Percentiles rank a stretch among this genome's conserved stretches.
phyloP scores from a whole-genome alignment of 2,888 invertebrate species.

The Plagiodera versicolora region DNA sequence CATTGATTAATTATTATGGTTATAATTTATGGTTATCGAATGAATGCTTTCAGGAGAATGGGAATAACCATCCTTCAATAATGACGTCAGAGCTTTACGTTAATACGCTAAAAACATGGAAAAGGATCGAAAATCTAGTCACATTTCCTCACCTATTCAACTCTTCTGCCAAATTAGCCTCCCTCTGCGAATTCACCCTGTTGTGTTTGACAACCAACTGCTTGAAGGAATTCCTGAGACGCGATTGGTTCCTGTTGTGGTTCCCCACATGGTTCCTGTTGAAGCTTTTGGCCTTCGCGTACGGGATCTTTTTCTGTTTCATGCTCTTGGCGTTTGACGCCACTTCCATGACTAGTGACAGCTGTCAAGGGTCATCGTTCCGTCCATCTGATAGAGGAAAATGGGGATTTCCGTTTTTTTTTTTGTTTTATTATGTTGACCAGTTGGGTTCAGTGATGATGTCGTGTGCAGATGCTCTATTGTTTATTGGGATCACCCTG shows the following conservation, averaged over 20 bases:
- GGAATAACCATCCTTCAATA: too few species aligned
- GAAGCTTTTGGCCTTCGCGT: neutral
- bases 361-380: too few species aligned
- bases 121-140: neutral
- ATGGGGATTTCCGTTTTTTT: too few species aligned
- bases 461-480: too few species aligned
- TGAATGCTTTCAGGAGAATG: too few species aligned
- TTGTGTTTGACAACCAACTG: neutral
- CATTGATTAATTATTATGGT: too few species aligned
- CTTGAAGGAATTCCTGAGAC: neutral
- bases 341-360: slow-evolving; percentile 1
- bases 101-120: too few species aligned
- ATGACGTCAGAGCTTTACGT: too few species aligned
- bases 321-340: slow-evolving; percentile 1
- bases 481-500: too few species aligned
- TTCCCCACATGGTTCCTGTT: neutral
- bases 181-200: neutral
- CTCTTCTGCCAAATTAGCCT: slow-evolving; percentile 4
- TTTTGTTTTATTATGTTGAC: too few species aligned
- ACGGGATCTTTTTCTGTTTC: slow-evolving; percentile 5
- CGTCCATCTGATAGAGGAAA: neutral
- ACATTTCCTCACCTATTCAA: slow-evolving; percentile 10
- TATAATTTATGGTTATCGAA: too few species aligned
- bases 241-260: neutral
- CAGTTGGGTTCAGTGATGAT: too few species aligned